Evolutionary conservation across 2,797 vertebrate species (phyloP).

Genomic region (Morus bassanus): DNA sequence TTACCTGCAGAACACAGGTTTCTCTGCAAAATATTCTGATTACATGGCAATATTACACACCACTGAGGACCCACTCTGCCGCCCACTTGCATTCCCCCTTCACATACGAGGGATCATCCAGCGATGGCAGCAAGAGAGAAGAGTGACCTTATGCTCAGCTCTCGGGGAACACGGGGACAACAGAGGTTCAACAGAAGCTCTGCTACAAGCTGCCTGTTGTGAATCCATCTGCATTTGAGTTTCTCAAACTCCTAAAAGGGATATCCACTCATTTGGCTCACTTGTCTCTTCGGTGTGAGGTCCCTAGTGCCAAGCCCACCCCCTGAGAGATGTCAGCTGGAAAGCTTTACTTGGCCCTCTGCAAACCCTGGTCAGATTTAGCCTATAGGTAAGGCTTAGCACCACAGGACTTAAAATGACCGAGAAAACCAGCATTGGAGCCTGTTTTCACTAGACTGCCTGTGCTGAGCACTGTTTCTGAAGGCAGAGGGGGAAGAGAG

Average conservation of each 20-base stretch:
- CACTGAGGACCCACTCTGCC: not conserved
- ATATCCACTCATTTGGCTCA: not conserved
- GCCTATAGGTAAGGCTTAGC: not conserved
- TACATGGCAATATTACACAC: fast-evolving
- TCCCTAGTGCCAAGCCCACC: not conserved
- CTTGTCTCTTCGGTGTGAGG: fast-evolving
- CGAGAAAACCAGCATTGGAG: fast-evolving
- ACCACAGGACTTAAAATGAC: not conserved
- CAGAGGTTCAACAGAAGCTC: not conserved
- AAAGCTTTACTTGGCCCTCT: not conserved
- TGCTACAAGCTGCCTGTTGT: not conserved
- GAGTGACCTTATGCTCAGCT: not conserved
- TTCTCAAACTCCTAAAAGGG: not conserved
- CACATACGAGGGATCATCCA: fast-evolving
- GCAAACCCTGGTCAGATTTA: not conserved
- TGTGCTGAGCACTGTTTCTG: not conserved
- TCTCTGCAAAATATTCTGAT: not conserved
- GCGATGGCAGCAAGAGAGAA: not conserved
- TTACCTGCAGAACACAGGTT: not conserved
- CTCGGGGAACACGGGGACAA: not conserved
- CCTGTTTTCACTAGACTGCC: not conserved
- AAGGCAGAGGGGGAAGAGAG: not conserved
- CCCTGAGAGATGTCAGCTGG: not conserved
- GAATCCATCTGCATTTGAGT: too few relatives aligned
- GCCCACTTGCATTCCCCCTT: not conserved